Percentiles rank a stretch among this genome's conserved stretches.
Conservation (phyloP, 2,888 invertebrate species). For the Pandemis heparana region DNA sequence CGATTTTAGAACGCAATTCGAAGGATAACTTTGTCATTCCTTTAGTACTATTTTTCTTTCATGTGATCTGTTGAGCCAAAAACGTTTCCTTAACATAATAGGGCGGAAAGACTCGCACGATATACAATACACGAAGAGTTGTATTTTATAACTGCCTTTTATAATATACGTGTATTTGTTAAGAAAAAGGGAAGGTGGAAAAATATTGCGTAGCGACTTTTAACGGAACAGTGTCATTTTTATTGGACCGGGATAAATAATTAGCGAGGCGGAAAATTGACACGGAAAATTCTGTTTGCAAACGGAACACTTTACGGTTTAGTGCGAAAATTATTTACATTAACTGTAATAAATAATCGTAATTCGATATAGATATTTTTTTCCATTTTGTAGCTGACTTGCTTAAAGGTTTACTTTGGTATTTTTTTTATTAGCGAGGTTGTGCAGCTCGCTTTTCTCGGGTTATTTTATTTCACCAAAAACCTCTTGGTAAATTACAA, state of each 20-base stretch:
- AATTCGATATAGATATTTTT: too few species aligned
- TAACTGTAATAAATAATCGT: too few species aligned
- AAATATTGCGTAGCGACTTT: background rate
- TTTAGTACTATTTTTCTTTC: conserved; percentile 55
- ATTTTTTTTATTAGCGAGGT: too few species aligned
- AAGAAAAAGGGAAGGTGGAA: background rate
- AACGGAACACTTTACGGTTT: background rate
- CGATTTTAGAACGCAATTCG: conserved; percentile 22
- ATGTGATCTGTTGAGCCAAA: conserved; percentile 61
- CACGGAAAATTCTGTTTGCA: background rate
- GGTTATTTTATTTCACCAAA: too few species aligned
- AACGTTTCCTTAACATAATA: conserved; percentile 57
- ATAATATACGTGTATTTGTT: background rate
- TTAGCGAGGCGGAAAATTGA: background rate
- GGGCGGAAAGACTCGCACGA: conserved; percentile 42
- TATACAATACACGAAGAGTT: background rate
- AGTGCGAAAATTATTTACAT: too few species aligned
- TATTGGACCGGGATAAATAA: background rate
- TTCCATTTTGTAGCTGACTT: too few species aligned
- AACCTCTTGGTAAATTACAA: too few species aligned
- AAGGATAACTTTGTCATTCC: conserved; percentile 50
- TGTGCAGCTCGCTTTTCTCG: too few species aligned
- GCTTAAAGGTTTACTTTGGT: too few species aligned
- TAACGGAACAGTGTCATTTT: background rate
- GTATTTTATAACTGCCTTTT: conserved; percentile 11